Percentiles rank a stretch among this genome's conserved stretches.
Conservation (phyloP, 92 coral and sea anemone genomes). For the Parazoanthus atlanticus region DNA sequence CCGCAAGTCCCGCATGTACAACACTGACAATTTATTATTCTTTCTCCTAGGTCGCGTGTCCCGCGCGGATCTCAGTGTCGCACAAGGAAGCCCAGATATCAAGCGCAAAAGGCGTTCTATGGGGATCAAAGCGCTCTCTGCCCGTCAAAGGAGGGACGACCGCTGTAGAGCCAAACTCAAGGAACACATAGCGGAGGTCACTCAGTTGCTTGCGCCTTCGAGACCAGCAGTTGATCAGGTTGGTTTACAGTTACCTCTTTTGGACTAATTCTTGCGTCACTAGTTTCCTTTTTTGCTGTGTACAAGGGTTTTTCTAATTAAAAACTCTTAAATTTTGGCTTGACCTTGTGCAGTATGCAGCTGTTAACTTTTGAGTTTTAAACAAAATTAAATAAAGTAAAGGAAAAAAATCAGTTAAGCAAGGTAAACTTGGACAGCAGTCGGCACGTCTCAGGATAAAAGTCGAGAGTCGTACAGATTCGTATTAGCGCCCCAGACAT, state of each 20-base stretch:
- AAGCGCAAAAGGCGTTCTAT: conserved; percentile 75
- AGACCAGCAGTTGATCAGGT: conserved; percentile 51
- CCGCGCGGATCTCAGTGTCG: conserved; percentile 49
- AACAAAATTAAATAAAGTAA: no score
- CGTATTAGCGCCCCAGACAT: no score
- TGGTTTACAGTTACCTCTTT: not conserved
- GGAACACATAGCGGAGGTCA: conserved; percentile 72
- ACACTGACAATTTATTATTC: no score
- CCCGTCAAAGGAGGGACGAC: conserved; percentile 75
- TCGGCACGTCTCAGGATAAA: no score
- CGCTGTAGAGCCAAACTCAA: conserved; percentile 71
- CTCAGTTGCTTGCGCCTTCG: conserved; percentile 54
- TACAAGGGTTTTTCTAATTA: no score
- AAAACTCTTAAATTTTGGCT: no score
- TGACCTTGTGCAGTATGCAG: no score
- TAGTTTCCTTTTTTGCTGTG: not conserved
- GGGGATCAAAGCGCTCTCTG: conserved; percentile 86
- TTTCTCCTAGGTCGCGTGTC: conserved; percentile 49
- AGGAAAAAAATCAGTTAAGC: no score
- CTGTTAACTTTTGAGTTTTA: no score
- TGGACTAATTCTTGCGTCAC: not conserved
- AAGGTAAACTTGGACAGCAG: no score
- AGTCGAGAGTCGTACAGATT: no score
- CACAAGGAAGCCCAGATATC: conserved; percentile 46
- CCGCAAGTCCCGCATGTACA: no score